Evolutionary conservation across 2,113 vertebrate species (phyloP), one percentile per base, ranked within the genome.

Genomic region (Todiramphus saurophagus): DNA sequence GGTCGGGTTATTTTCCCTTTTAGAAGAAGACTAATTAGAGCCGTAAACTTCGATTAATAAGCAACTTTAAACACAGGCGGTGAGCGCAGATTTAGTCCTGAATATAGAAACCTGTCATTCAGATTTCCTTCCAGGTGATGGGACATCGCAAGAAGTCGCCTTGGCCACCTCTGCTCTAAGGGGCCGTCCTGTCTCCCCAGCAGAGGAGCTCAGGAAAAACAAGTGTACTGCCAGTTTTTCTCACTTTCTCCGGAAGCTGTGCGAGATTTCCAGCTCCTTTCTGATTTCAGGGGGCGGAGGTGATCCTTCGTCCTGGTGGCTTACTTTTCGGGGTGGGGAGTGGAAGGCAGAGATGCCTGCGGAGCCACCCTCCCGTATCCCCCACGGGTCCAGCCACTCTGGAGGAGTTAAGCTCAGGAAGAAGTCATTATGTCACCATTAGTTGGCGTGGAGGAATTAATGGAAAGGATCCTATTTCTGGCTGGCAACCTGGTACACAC

Each of bases 11-110:
- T 93, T 97, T 96, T 87, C 94, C 92, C 91, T 93, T 51, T 79
- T 41, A 67, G 94, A 92, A 76, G 68, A 93, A 89, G 56, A 91
- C 83, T 83, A 97, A 96, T 94, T 95, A 97, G 72, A 93, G 48
- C 82, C 46, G 37, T 96, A 92, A 93, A 90, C 83, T 59, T 55
- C 24, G 66, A 90, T 94, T 94, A 95, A 96, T 97, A 83, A 96
- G 50, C 93, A 92, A 96, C 95, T 84, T 31, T 25, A 94, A 78
- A 56, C 78, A 55, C 25, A 95, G 77, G 18, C 31, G 16, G 5
- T 30, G 55, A 74, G 64, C 7, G 46, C 75, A 20, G 67, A 63
- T 94, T 70, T 55, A 51, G 64, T 51, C 25, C 41, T 43, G 67
- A 72, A 72, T 58, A 35, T 56, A 24, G 77, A 94, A 86, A 16